Base-by-base conservation (phyloP, 2,113 vertebrate species). In the Psammodynastes pulverulentus region DNA sequence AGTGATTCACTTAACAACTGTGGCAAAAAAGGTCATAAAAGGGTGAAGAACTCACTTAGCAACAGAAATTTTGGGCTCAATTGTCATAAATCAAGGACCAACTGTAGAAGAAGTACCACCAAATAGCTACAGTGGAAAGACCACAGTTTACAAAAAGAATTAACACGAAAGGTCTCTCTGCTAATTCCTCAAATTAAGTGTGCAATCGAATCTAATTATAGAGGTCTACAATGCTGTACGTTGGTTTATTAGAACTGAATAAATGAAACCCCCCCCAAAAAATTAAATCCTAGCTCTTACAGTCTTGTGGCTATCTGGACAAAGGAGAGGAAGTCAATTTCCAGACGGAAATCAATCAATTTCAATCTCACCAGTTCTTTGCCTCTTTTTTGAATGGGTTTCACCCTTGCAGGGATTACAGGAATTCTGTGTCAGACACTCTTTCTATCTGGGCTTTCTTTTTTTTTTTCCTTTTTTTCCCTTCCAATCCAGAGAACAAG, bases 101-200 rank as follows among this genome's bases (percentile, higher is more conserved):
- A 7, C 5, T 34, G 5, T 97, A 97, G 97, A 96, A 98, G 98
- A 98, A 97, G 97, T 97, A 97, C 97, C 96, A 98, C 96, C 95
- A 97, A 97, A 97, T 97, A 98, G 96, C 97, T 97, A 98, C 24
- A 3, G 8, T 10, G 56, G 95, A 97, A 98, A 98, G 98, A 98
- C 97, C 97, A 98, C 97, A 98, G 97, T 97, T 97, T 98, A 97
- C 96, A 97, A 98, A 97, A 96, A 97, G 97, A 97, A 97, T 96
- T 96, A 97, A 98, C 97, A 96, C 94, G 96, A 52, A 94, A 94
- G 95, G 96, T 97, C 97, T 98, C 97, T 96, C 97, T 97, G 97
- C 97, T 97, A 96, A 92, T 96, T 90, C 96, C 96, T 97, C 96
- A 97, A 97, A 97, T 96, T 96, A 97, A 97, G 95, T 94, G 96